A percentile compares a stretch with the other conserved stretches of the same genome.
phyloP scores from a whole-genome alignment of 2,797 vertebrate genomes.

The Alauda arvensis region DNA sequence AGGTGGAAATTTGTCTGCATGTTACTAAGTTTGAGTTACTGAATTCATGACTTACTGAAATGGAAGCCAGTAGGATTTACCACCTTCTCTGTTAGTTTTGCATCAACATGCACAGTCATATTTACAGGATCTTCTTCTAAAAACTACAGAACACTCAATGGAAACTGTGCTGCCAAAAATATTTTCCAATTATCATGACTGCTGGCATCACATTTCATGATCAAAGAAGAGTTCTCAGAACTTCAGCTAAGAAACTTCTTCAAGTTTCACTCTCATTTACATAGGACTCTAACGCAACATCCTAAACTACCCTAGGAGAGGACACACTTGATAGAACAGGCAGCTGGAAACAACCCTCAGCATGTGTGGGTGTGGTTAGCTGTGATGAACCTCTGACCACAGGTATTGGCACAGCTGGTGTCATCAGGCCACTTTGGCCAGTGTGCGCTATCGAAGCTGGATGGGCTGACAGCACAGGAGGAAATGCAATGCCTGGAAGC shows the following conservation, averaged over 20 bases:
- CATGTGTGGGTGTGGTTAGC: neutral
- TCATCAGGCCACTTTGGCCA: neutral
- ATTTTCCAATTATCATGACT: neutral
- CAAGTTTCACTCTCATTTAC: slow-evolving; percentile 49
- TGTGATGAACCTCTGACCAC: neutral
- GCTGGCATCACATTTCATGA: neutral
- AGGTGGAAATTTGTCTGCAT: neutral
- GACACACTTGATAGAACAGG: neutral
- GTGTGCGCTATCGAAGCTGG: neutral
- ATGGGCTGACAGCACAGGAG: neutral
- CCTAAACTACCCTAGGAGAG: neutral
- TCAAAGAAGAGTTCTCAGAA: slow-evolving; percentile 49
- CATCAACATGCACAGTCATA: neutral
- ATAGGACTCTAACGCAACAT: neutral
- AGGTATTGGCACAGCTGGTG: neutral
- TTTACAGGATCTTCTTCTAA: neutral
- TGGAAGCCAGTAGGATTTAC: neutral
- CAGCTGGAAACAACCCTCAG: neutral
- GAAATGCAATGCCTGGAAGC: neutral
- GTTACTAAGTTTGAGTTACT: neutral
- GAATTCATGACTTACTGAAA: neutral
- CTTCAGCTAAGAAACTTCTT: neutral
- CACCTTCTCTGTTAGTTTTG: neutral
- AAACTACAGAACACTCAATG: neutral
- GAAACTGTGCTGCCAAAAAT: slow-evolving; percentile 24